Evolutionary conservation across 2,888 invertebrate species (phyloP).

Genomic region (Hofmannophila pseudospretella): DNA sequence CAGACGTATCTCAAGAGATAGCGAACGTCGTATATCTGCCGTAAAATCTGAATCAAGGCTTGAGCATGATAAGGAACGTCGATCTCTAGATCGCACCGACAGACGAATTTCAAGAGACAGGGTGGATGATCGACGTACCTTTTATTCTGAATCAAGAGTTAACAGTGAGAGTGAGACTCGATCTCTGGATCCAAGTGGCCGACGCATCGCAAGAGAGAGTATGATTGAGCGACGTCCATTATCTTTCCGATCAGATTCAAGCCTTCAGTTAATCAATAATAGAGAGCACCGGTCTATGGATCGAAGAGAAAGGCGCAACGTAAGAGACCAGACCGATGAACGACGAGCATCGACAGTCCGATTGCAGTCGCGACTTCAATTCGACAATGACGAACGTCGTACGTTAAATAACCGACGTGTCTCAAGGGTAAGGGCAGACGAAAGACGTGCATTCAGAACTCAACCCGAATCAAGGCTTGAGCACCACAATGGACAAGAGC

Average conservation of each 20-base stretch:
- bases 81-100: neutral
- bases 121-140: neutral
- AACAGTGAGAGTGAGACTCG: neutral
- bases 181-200: conserved; percentile 2
- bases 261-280: conserved; percentile 5
- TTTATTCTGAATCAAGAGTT: conserved; percentile 1
- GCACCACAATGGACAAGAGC: conserved; percentile 1
- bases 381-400: neutral
- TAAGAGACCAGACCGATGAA: conserved; percentile 4
- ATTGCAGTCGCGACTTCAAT: conserved; percentile 2
- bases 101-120: neutral
- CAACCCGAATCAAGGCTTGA: conserved; percentile 1
- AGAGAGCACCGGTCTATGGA: conserved; percentile 1
- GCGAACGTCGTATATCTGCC: conserved; percentile 1
- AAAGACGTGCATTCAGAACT: neutral
- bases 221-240: conserved; percentile 2
- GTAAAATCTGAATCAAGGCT: neutral
- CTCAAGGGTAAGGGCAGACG: conserved; percentile 1
- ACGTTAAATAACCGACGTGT: neutral
- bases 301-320: conserved; percentile 1
- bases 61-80: no score
- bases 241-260: neutral
- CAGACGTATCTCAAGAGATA: conserved; percentile 6
- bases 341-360: neutral
- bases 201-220: conserved; percentile 2